These are phyloP conservation scores for Lasiommata megera DNA, from an alignment of 2,888 invertebrate species.

Conservation along the genomic window DNA sequence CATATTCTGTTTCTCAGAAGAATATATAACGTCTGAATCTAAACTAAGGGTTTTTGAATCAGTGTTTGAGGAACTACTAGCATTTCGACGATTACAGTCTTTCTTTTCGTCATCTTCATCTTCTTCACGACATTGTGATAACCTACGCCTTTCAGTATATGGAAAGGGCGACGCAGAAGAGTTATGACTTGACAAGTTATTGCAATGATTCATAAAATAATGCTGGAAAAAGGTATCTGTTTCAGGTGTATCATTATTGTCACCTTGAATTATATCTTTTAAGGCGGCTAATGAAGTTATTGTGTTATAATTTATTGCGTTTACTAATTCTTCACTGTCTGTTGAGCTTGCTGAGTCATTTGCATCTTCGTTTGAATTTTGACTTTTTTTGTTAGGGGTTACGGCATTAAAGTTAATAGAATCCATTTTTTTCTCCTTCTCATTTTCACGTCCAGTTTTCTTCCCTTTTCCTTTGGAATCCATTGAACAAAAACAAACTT, in stretches of 20 bases:
- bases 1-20: conserved; percentile 34
- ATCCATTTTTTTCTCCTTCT: conserved; percentile 65
- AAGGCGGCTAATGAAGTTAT: conserved; percentile 85
- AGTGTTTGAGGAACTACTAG: conserved; percentile 37
- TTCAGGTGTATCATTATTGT: conserved; percentile 79
- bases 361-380: conserved; percentile 43
- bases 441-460: conserved; percentile 62
- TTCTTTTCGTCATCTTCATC: conserved; percentile 87
- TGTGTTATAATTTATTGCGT: conserved; percentile 86
- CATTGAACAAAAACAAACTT: conserved; percentile 42
- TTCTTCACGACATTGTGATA: conserved; percentile 92
- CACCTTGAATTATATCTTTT: conserved; percentile 84
- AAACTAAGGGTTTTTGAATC: conserved; percentile 38
- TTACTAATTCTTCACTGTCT: conserved; percentile 84
- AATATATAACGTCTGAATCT: conserved; percentile 34
- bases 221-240: conserved; percentile 85
- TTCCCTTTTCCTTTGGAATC: conserved; percentile 56
- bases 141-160: conserved; percentile 83
- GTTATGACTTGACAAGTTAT: conserved; percentile 84
- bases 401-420: conserved; percentile 39
- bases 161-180: conserved; percentile 67
- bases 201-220: conserved; percentile 87
- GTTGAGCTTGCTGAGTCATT: conserved; percentile 74
- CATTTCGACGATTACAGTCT: conserved; percentile 41
- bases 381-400: conserved; percentile 44